Percentiles rank a stretch among this genome's conserved stretches.
These are phyloP conservation scores for Barypeithes pellucidus DNA, from an alignment of 2,888 invertebrate genomes.

Conservation along the genomic window DNA sequence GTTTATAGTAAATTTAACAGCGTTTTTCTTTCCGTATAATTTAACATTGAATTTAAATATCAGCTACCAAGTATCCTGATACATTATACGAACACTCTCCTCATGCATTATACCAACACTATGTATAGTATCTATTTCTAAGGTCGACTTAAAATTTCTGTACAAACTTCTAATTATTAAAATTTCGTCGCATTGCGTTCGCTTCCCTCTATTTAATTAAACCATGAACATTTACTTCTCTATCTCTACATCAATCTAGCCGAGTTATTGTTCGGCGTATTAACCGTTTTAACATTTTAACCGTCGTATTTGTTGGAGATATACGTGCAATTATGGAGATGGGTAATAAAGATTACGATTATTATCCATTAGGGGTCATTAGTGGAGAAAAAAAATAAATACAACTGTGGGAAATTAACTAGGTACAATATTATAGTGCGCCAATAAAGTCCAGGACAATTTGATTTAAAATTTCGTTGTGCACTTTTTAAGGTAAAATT, in stretches of 20 bases:
- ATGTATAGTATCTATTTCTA: background rate
- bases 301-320: slow-evolving; percentile 17
- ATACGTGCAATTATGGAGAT: slow-evolving; percentile 14
- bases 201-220: slow-evolving; percentile 12
- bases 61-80: too few relatives aligned
- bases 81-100: too few relatives aligned
- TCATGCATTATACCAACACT: too few relatives aligned
- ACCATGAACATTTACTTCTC: slow-evolving; percentile 10
- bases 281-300: slow-evolving; percentile 13
- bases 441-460: too few relatives aligned
- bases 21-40: too few relatives aligned
- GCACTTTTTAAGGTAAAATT: too few relatives aligned
- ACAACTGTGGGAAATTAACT: background rate
- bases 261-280: slow-evolving; percentile 3
- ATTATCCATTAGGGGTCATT: slow-evolving; percentile 19
- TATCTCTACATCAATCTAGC: slow-evolving; percentile 12
- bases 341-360: slow-evolving; percentile 7
- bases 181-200: slow-evolving; percentile 3
- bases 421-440: background rate
- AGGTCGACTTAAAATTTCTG: background rate
- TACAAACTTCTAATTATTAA: background rate
- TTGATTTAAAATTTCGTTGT: too few relatives aligned
- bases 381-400: slow-evolving; percentile 1
- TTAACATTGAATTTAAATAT: too few relatives aligned
- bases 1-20: too few relatives aligned